Evolutionary conservation across 2,113 vertebrate genomes (phyloP).

Genomic region (Lagopus muta): DNA sequence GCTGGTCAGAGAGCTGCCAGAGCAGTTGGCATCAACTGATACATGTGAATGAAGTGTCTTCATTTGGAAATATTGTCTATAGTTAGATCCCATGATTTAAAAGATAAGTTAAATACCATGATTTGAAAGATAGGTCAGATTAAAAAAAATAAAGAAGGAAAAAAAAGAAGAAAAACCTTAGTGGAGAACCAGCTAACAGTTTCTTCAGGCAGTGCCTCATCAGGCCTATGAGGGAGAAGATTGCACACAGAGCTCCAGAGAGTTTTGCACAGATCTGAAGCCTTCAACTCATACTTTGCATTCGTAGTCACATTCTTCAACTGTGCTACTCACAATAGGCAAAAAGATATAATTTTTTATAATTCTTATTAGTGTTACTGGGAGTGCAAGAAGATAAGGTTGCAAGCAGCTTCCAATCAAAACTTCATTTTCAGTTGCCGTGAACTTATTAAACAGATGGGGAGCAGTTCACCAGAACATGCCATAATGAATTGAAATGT

Average conservation of each 20-base stretch:
- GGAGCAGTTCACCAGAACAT: neutral
- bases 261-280: neutral
- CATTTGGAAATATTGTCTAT: neutral
- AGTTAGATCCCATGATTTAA: neutral
- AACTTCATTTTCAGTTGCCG: slow-evolving; percentile 24
- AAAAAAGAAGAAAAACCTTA: neutral
- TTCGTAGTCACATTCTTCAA: neutral
- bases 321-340: neutral
- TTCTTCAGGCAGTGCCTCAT: neutral
- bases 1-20: neutral
- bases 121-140: slow-evolving; percentile 7
- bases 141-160: neutral
- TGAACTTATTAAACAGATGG: slow-evolving; percentile 15
- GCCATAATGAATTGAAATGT: slow-evolving; percentile 29
- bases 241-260: neutral
- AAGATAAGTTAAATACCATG: neutral
- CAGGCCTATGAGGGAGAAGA: neutral
- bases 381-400: neutral
- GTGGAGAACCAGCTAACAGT: neutral
- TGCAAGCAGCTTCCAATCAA: slow-evolving; percentile 8
- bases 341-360: neutral
- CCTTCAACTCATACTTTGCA: neutral
- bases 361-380: neutral
- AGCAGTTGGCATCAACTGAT: neutral
- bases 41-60: neutral